Evolutionary conservation across 2,113 vertebrate genomes (phyloP), one percentile per base, ranked within the genome.

Genomic region (Aplodontia rufa): DNA sequence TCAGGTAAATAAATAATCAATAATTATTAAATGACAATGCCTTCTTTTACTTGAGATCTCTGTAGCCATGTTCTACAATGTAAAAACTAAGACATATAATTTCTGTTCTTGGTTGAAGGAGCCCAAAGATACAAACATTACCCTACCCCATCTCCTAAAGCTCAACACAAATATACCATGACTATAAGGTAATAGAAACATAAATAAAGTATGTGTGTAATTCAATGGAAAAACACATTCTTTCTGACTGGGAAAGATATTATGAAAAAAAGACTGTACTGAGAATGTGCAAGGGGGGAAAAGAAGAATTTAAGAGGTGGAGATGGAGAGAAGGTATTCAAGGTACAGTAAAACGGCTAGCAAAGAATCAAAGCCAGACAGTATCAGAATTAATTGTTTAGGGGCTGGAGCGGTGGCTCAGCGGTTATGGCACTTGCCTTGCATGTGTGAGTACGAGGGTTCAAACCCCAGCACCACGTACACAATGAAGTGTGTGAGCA

Each of bases 31-130:
- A 68, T 81, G 66, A 96, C 47, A 92, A 28, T 0, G 12, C 13
- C 24, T 64, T 84, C 42, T 81, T 94, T 89, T 84, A 78, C 62
- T 92, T 69, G 22, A 76, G 11, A 85, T 90, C 6, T 75, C 66
- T 90, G 12, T 60, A 55, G 37, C 62, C 24, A 78, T 72, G 19
- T 69, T 90, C 60, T 90, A 94, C 13, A 55, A 74, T 66, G 5
- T 66, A 97, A 87, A 97, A 96, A 91, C 71, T 51, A 87, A 94
- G 28, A 62, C n/a, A 90, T 30, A 72, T 1, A 84, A 82, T 60
- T 95, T 96, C 76, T 92, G 79, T 89, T 90, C 42, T 80, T 28
- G n/a, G 66, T 66, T 93, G 49, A 62, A 84, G 47, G 47, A 30
- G 12, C 14, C 45, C 89, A 94, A 86, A 75, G 64, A 95, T 58